Evolutionary conservation across 1,140 invertebrate genomes (phyloP).

Genomic region (Penaeus indicus): DNA sequence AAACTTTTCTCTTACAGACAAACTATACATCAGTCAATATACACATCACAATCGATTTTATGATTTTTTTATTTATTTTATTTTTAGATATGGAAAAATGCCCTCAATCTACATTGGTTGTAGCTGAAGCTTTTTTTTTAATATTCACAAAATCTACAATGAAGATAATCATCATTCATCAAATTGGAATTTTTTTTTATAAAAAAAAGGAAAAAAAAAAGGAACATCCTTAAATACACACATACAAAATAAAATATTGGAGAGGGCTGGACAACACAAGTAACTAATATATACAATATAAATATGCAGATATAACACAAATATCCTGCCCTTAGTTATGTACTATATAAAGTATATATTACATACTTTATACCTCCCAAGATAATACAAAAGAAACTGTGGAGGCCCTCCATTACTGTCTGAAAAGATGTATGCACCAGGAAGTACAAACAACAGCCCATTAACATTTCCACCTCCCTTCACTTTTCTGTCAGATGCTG

Average conservation of each 20-base stretch:
- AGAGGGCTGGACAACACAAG: conserved; percentile 43
- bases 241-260: conserved; percentile 49
- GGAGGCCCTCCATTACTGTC: neutral
- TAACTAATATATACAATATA: conserved; percentile 47
- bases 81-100: conserved; percentile 30
- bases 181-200: conserved; percentile 25
- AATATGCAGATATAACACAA: conserved; percentile 24
- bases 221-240: conserved; percentile 46
- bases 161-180: neutral
- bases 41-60: conserved; percentile 4
- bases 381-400: neutral
- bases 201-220: conserved; percentile 42
- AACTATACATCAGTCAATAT: conserved; percentile 38
- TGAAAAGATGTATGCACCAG: conserved; percentile 22
- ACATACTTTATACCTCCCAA: too few species aligned
- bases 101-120: conserved; percentile 41
- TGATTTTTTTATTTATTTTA: conserved; percentile 7
- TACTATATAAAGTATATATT: too few species aligned
- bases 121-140: conserved; percentile 13
- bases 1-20: conserved; percentile 28
- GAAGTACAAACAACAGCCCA: conserved; percentile 24
- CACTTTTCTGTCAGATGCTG: neutral
- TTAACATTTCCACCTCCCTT: too few species aligned
- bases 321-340: neutral
- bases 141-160: neutral